Conservation (phyloP, 1,140 invertebrate genomes). For the Diorhabda elongata region DNA sequence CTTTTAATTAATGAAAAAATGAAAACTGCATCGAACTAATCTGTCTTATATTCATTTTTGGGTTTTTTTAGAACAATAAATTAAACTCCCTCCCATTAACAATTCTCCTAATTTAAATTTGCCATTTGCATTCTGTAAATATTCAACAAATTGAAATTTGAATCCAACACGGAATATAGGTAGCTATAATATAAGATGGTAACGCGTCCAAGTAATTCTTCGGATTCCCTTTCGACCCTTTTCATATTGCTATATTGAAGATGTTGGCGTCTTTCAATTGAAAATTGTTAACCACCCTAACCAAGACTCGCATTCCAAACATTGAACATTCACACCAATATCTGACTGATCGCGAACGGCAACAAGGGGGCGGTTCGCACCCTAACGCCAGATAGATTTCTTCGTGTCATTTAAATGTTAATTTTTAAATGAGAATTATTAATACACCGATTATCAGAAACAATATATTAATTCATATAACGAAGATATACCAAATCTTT, state of each 20-base stretch:
- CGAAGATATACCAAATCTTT: too few species aligned
- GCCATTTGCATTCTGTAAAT: neutral
- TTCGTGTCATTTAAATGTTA: too few species aligned
- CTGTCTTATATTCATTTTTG: too few species aligned
- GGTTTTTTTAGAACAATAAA: too few species aligned
- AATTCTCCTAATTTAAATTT: too few species aligned
- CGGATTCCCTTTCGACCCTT: conserved; percentile 34
- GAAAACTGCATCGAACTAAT: too few species aligned
- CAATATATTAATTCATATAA: too few species aligned
- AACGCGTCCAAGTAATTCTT: conserved; percentile 31
- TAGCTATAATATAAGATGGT: conserved; percentile 10
- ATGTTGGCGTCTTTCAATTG: conserved; percentile 40
- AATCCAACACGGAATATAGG: conserved; percentile 11
- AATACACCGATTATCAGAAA: too few species aligned
- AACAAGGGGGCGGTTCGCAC: neutral
- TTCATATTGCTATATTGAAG: conserved; percentile 40
- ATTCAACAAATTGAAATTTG: conserved; percentile 13
- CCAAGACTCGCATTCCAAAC: conserved; percentile 36
- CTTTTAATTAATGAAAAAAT: too few species aligned
- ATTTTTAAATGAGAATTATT: too few species aligned
- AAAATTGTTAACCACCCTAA: conserved; percentile 42
- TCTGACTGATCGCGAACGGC: conserved; percentile 26
- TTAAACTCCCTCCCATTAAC: too few species aligned
- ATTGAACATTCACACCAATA: conserved; percentile 41
- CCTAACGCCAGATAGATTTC: too few species aligned